phyloP scores from a whole-genome alignment of 2,113 vertebrate genomes.

The Petaurus breviceps region DNA sequence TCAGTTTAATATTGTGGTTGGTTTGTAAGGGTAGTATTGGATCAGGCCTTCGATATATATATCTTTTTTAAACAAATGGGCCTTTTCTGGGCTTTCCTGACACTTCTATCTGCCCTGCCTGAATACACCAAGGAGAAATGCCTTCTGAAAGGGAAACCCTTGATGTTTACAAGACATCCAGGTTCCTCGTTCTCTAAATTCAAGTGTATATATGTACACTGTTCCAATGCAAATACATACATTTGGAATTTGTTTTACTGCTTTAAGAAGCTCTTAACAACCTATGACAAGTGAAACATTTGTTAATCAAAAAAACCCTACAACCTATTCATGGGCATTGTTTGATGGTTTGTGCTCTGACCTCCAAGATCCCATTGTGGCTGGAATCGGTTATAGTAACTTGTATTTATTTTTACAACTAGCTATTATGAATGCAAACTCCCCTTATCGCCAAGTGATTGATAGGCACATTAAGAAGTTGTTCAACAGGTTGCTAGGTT shows the following conservation, averaged over 20 bases:
- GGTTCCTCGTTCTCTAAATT: conserved; percentile 33
- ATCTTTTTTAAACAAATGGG: not conserved
- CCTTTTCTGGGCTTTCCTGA: conserved; percentile 39
- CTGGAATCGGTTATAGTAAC: conserved; percentile 88
- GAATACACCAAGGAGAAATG: conserved; percentile 40
- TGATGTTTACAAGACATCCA: conserved; percentile 71
- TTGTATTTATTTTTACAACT: conserved; percentile 90
- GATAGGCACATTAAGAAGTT: conserved; percentile 90
- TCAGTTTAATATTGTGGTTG: not conserved
- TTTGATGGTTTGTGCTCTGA: conserved; percentile 88
- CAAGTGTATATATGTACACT: conserved; percentile 74
- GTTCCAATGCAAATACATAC: conserved; percentile 81
- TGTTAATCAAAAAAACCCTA: conserved; percentile 88
- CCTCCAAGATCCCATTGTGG: conserved; percentile 87
- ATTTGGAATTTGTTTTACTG: conserved; percentile 81
- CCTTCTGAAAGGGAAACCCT: conserved; percentile 68
- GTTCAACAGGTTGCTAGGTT: conserved; percentile 89
- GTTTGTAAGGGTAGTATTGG: conserved; percentile 17
- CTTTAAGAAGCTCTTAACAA: conserved; percentile 84
- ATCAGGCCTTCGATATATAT: not conserved
- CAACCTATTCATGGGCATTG: conserved; percentile 87
- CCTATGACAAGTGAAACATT: conserved; percentile 87
- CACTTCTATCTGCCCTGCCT: conserved; percentile 14
- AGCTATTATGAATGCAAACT: conserved; percentile 87
- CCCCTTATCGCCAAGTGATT: conserved; percentile 88